A percentile compares a stretch with the other conserved stretches of the same genome.
These are phyloP conservation scores for Arctopsyche grandis DNA, from an alignment of 1,140 invertebrate genomes.

Conservation along the genomic window DNA sequence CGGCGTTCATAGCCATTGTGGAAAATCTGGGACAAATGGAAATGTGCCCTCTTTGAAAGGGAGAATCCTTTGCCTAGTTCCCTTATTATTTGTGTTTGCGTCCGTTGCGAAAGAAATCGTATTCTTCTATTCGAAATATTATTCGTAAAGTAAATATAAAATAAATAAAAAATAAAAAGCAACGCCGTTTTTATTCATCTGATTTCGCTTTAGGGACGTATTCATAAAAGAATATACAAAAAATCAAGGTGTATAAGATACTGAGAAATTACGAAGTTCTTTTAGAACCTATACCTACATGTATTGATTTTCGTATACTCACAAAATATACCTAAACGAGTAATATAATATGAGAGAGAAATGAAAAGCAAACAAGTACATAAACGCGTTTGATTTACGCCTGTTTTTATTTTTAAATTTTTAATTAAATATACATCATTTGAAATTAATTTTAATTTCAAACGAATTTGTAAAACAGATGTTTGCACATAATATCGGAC, in stretches of 20 bases:
- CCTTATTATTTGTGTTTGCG: conserved; percentile 1
- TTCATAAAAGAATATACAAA: not conserved
- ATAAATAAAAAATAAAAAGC: not conserved
- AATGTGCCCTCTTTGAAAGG: conserved; percentile 22
- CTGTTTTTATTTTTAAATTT: too few species aligned
- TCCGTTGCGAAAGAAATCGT: not conserved
- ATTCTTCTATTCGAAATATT: not conserved
- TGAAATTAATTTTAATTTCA: too few species aligned
- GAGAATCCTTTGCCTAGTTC: not conserved
- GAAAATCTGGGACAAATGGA: conserved; percentile 24
- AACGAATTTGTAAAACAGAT: too few species aligned
- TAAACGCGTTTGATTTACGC: not conserved
- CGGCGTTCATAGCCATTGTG: conserved; percentile 9
- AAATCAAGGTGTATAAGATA: not conserved
- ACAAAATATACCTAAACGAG: not conserved
- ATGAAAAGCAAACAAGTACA: not conserved
- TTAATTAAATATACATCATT: too few species aligned
- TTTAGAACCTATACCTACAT: too few species aligned
- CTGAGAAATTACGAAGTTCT: not conserved
- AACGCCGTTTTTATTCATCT: not conserved
- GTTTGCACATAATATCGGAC: too few species aligned
- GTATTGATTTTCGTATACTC: too few species aligned
- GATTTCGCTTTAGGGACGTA: not conserved
- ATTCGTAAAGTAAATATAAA: not conserved
- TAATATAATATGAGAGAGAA: not conserved